A percentile compares a stretch with the other conserved stretches of the same genome.
Conservation (phyloP, 2,113 vertebrate species). For the Oreochromis tanganicae region DNA sequence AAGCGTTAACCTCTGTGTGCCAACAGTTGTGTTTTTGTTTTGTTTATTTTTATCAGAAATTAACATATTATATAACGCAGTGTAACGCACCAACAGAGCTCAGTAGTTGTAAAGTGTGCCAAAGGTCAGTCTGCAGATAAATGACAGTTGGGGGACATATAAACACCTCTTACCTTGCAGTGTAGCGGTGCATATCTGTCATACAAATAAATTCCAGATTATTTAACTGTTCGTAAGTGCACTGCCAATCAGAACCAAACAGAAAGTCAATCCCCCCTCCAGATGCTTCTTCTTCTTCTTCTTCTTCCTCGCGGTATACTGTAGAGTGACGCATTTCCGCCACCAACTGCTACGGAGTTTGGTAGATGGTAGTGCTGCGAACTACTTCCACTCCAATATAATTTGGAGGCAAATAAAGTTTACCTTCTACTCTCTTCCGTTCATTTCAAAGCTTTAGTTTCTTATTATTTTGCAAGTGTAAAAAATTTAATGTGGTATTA, state of each 20-base stretch:
- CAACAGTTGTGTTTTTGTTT: background rate
- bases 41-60: background rate
- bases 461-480: background rate
- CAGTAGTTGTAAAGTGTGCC: background rate
- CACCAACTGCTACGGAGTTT: background rate
- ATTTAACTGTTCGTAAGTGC: background rate
- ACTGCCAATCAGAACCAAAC: background rate
- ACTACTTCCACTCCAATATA: background rate
- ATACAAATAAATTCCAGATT: background rate
- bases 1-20: background rate
- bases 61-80: background rate
- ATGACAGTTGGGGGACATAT: background rate
- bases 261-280: rapidly evolving
- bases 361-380: background rate
- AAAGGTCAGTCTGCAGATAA: background rate
- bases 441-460: background rate
- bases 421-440: background rate
- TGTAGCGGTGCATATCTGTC: background rate
- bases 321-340: background rate
- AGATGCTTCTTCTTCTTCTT: background rate
- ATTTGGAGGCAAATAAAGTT: background rate
- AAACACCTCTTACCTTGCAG: background rate
- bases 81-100: background rate
- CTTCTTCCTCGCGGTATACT: background rate
- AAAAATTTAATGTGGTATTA: background rate